A percentile compares a stretch with the other conserved stretches of the same genome.
Conservation (phyloP, 2,888 invertebrate species). For the Chrysina gloriosa region DNA sequence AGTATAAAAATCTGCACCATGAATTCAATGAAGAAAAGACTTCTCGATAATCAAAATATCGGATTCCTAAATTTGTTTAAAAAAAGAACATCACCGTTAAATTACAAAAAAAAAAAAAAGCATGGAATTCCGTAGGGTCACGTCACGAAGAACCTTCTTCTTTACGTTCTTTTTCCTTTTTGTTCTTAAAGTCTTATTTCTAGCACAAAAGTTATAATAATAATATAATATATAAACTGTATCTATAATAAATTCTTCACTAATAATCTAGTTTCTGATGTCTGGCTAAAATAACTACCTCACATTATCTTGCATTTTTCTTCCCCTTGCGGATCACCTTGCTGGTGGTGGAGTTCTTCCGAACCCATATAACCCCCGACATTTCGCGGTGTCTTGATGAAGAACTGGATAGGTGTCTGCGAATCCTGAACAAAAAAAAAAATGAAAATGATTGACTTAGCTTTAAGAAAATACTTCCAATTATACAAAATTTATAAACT, state of each 20-base stretch:
- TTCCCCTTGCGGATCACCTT: conserved; percentile 67
- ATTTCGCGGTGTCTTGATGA: conserved; percentile 67
- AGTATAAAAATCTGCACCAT: too few species aligned
- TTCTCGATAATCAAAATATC: too few species aligned
- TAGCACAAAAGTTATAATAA: conserved; percentile 5
- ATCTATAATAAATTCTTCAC: conserved; percentile 13
- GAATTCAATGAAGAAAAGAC: too few species aligned
- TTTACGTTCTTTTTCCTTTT: background rate
- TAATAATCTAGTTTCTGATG: background rate
- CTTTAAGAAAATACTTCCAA: background rate
- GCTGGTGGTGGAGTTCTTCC: conserved; percentile 69
- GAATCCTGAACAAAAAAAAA: conserved; percentile 53
- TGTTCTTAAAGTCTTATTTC: background rate
- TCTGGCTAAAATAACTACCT: conserved; percentile 44
- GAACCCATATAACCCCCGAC: conserved; percentile 61
- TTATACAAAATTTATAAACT: background rate
- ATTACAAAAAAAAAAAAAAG: too few species aligned
- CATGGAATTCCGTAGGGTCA: too few species aligned
- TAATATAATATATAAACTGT: conserved; percentile 7
- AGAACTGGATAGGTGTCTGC: conserved; percentile 67
- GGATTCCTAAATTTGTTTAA: too few species aligned
- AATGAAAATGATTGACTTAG: background rate
- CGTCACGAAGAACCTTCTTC: background rate
- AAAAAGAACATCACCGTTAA: too few species aligned
- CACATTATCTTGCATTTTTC: conserved; percentile 72